Conservation (phyloP, 2,113 vertebrate genomes). For the Oenanthe oenanthe region DNA sequence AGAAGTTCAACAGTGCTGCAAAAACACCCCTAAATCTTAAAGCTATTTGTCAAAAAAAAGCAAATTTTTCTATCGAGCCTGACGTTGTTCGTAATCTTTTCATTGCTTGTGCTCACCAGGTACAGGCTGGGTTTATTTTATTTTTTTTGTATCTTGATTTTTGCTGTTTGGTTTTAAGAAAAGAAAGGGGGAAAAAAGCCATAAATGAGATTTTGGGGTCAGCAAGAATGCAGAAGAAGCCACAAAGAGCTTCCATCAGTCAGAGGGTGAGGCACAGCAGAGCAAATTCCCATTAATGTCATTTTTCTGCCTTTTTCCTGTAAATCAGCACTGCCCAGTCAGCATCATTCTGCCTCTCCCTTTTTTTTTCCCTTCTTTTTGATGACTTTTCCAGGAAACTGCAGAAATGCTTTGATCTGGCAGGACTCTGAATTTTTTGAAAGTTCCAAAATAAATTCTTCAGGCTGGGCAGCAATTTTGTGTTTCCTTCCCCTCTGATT, state of each 20-base stretch:
- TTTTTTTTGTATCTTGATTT: not conserved
- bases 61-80: rapidly evolving
- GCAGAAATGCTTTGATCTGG: conserved; percentile 40
- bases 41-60: not conserved
- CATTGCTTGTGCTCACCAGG: not conserved
- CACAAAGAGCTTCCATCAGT: not conserved
- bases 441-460: conserved; percentile 47
- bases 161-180: not conserved
- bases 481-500: conserved; percentile 53
- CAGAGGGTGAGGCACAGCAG: not conserved
- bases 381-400: conserved; percentile 50
- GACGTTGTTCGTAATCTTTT: not conserved
- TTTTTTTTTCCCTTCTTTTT: not conserved
- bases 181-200: rapidly evolving
- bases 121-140: not conserved
- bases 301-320: conserved; percentile 6
- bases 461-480: conserved; percentile 14
- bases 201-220: not conserved
- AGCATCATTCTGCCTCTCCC: not conserved
- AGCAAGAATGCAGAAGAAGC: not conserved
- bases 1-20: not conserved
- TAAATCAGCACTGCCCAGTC: not conserved
- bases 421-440: not conserved
- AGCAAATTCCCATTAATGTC: not conserved
- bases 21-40: not conserved